phyloP scores from a whole-genome alignment of 2,888 invertebrate genomes.

The Erebia ligea region DNA sequence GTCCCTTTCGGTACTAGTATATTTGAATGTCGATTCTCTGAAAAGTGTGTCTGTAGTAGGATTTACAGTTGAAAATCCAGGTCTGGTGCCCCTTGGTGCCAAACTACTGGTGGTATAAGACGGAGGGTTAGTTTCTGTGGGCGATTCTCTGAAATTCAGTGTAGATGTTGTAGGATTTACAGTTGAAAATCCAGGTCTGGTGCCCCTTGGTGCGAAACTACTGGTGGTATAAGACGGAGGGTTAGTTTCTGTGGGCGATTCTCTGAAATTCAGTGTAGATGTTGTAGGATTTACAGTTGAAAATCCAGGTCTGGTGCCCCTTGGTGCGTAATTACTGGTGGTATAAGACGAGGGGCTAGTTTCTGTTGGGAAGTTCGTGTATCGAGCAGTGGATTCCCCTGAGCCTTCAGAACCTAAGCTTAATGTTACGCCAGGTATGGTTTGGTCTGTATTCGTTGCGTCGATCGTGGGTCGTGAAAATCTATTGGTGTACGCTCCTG shows the following conservation, averaged over 20 bases:
- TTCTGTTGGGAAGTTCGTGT: slow-evolving; percentile 44
- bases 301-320: slow-evolving; percentile 39
- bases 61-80: slow-evolving; percentile 39
- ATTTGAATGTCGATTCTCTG: slow-evolving; percentile 41
- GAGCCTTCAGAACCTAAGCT: slow-evolving; percentile 42
- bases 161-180: slow-evolving; percentile 40
- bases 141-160: slow-evolving; percentile 37
- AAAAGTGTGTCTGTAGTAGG: slow-evolving; percentile 40
- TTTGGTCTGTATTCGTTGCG: slow-evolving; percentile 37
- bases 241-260: slow-evolving; percentile 23
- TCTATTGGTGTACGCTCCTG: slow-evolving; percentile 32
- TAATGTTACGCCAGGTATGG: slow-evolving; percentile 42
- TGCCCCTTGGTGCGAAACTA: background rate
- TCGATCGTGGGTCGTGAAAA: slow-evolving; percentile 30
- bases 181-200: slow-evolving; percentile 40
- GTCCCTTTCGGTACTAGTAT: slow-evolving; percentile 27
- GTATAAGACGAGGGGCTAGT: slow-evolving; percentile 40
- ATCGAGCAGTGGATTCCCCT: slow-evolving; percentile 48
- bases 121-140: too few species aligned
- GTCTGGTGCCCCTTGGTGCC: slow-evolving; percentile 24
- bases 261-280: slow-evolving; percentile 38
- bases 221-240: too few species aligned
- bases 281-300: slow-evolving; percentile 39
- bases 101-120: too few species aligned
- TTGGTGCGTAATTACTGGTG: slow-evolving; percentile 41